These are phyloP conservation scores for Chionoecetes opilio DNA, from an alignment of 1,140 invertebrate species.

Conservation along the genomic window DNA sequence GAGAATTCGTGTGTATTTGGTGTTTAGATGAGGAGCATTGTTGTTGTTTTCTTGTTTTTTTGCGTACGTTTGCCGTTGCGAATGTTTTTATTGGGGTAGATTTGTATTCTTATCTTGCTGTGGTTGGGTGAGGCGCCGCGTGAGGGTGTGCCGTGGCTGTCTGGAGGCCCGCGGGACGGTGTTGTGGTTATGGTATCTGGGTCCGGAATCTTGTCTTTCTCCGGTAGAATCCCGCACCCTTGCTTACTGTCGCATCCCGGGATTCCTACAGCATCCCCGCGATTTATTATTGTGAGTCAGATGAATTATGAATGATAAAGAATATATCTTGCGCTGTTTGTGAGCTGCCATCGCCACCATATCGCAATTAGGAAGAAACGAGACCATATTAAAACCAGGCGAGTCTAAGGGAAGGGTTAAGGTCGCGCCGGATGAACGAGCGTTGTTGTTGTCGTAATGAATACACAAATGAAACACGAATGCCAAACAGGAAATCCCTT, in stretches of 20 bases:
- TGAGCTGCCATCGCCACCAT: neutral
- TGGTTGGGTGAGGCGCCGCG: no score
- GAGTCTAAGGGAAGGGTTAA: no score
- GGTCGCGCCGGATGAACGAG: neutral
- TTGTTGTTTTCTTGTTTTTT: no score
- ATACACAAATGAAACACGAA: conserved; percentile 10
- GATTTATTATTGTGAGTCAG: neutral
- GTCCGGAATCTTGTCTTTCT: neutral
- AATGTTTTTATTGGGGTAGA: no score
- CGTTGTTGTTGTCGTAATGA: neutral
- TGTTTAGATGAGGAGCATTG: no score
- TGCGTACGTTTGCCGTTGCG: no score
- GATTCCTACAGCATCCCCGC: neutral
- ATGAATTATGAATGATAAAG: neutral
- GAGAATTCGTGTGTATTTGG: no score
- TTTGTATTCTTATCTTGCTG: no score
- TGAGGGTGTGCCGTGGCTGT: neutral
- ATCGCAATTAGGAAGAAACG: neutral
- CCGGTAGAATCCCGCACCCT: conserved; percentile 1
- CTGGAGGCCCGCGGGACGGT: neutral
- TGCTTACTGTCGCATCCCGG: neutral
- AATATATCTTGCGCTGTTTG: conserved; percentile 29
- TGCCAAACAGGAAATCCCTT: conserved; percentile 27
- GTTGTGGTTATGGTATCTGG: neutral
- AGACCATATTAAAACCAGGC: neutral